Base-by-base conservation (phyloP, 1,140 invertebrate species). In the Tetramorium alpestre region DNA sequence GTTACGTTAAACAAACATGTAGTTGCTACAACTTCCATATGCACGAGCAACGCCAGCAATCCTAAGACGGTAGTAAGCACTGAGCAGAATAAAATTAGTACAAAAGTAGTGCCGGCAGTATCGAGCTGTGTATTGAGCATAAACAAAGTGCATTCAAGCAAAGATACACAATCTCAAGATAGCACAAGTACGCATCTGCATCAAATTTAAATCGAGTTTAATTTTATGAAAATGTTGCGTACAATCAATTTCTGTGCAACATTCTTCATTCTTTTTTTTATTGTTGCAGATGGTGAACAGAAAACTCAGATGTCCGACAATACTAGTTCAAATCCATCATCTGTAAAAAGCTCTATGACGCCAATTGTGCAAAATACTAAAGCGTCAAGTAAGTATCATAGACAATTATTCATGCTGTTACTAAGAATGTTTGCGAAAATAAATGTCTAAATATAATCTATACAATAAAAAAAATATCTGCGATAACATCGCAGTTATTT, bases 181-280 rank as follows among this genome's bases (percentile, higher is more conserved):
- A 91, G 89, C 64, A 90, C 88, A 92, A 90, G 92, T 94, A 91
- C 6, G 87, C 18, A 62, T 11, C 3, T 70, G 16, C 41, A 62
- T 85, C 3, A 28, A 84, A 49, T 16, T 51, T 51, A 64, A 4
- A 56, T 58, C 51, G 8, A 58, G n/a, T 70, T 72, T 62, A 28
- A 56, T 51, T 64, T 58, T 25, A 49, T 1, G 3, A 33, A 47
- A 28, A 70, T 51, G n/a, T 41, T 41, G 16, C 2, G 22, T 44
- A 54, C 8, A 28, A 16, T 54, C 4, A 8, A 54, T 56, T 69
- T 22, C 7, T 78, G 13, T 13, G 41, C 10, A 62, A 41, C 16
- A 44, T 11, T 62, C 60, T 51, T 33, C 22, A 54, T 7, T 7
- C 69, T 56, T 13, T 7, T 7, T 80, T 56, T 13, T 51, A 10